Conservation (phyloP, 2,797 vertebrate species). For the Gouania willdenowi region DNA sequence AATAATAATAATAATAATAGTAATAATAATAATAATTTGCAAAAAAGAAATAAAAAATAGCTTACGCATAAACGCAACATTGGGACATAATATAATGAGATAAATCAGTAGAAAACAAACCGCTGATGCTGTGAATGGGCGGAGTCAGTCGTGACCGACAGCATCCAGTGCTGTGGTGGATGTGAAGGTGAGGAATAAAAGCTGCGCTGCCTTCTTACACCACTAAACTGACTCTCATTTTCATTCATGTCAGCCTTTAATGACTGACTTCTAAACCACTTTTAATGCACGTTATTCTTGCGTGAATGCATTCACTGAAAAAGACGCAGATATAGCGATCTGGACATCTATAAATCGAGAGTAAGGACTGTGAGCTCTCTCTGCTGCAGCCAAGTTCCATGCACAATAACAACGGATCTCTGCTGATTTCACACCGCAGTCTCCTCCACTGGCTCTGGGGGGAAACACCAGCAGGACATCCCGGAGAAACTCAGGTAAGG, state of each 20-base stretch:
- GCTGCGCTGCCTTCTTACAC: constrained; percentile 23
- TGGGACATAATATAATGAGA: no score
- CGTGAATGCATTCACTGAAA: constrained; percentile 1
- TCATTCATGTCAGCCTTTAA: not conserved
- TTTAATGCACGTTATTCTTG: not conserved
- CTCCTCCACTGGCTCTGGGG: constrained; percentile 6
- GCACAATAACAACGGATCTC: constrained; percentile 42
- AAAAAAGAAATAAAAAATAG: no score
- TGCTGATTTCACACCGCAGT: constrained; percentile 8
- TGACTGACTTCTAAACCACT: constrained; percentile 29
- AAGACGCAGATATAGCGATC: constrained; percentile 6
- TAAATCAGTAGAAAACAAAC: no score
- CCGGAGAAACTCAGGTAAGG: constrained; percentile 49
- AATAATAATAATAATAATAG: no score
- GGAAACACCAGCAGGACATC: constrained; percentile 31
- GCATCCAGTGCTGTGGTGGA: constrained; percentile 46
- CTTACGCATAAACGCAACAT: no score
- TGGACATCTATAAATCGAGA: constrained; percentile 11
- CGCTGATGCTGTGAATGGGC: constrained; percentile 54
- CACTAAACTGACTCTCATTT: constrained; percentile 7
- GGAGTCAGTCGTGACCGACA: constrained; percentile 55
- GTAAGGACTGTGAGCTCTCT: constrained; percentile 17
- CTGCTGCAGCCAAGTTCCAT: constrained; percentile 43
- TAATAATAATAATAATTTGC: no score
- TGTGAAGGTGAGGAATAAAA: constrained; percentile 52